A percentile compares a stretch with the other conserved stretches of the same genome.
Evolutionary conservation across 2,797 vertebrate species (phyloP).

Genomic region (Enteromius fasciolatus): DNA sequence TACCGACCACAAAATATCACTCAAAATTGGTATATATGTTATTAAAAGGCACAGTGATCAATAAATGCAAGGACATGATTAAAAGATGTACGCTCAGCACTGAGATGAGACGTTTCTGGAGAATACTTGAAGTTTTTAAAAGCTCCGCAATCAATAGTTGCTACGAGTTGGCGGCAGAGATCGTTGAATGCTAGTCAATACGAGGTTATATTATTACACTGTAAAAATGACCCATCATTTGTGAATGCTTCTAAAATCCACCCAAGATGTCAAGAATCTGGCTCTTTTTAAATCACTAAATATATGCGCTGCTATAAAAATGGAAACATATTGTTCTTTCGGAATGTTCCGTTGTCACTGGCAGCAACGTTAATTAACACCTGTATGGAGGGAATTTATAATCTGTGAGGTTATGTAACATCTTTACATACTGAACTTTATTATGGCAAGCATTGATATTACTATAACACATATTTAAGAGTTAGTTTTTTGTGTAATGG

Average conservation of each 20-base stretch:
- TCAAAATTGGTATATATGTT: neutral
- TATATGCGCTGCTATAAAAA: conserved; percentile 42
- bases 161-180: conserved; percentile 35
- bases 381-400: conserved; percentile 51
- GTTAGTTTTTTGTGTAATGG: neutral
- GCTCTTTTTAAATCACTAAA: conserved; percentile 21
- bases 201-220: conserved; percentile 43
- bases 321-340: conserved; percentile 58
- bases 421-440: conserved; percentile 61
- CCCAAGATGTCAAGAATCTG: conserved; percentile 20
- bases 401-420: conserved; percentile 66
- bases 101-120: conserved; percentile 24
- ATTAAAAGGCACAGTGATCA: conserved; percentile 41
- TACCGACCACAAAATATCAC: neutral
- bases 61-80: conserved; percentile 40
- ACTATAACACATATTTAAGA: neutral
- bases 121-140: conserved; percentile 50
- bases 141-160: conserved; percentile 50
- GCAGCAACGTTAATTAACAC: conserved; percentile 69
- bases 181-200: conserved; percentile 49
- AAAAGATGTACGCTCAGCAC: conserved; percentile 38
- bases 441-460: neutral
- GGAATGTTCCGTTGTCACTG: conserved; percentile 57
- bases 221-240: conserved; percentile 33
- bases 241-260: conserved; percentile 19